phyloP scores from a whole-genome alignment of 2,797 vertebrate species.

The Pantherophis alleghaniensis region DNA sequence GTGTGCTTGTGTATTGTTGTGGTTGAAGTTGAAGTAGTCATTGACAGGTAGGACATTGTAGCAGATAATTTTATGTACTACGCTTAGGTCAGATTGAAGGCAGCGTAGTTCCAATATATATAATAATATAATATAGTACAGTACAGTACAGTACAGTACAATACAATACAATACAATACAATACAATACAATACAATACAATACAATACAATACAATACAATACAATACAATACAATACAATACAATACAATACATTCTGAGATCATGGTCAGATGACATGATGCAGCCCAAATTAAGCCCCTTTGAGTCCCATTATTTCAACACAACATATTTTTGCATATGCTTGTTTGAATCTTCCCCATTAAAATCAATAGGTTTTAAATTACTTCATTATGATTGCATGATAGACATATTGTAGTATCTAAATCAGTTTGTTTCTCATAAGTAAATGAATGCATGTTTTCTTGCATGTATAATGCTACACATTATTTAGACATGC shows the following conservation, averaged over 20 bases:
- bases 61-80: too few species aligned
- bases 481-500: neutral
- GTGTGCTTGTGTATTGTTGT: too few species aligned
- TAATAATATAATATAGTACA: too few species aligned
- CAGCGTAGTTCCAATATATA: too few species aligned
- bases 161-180: too few species aligned
- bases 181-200: too few species aligned
- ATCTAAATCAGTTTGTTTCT: neutral
- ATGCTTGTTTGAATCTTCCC: neutral
- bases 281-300: neutral
- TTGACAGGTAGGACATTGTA: too few species aligned
- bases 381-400: neutral
- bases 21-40: too few species aligned
- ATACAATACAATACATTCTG: neutral
- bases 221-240: too few species aligned
- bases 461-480: neutral
- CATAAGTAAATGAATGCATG: conserved; percentile 7
- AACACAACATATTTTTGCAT: neutral
- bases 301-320: neutral
- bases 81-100: too few species aligned
- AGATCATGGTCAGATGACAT: neutral
- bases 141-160: too few species aligned
- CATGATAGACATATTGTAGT: neutral
- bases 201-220: too few species aligned
- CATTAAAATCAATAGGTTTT: neutral